Base-by-base conservation (phyloP, 2,113 vertebrate species). In the Taurulus bubalis region DNA sequence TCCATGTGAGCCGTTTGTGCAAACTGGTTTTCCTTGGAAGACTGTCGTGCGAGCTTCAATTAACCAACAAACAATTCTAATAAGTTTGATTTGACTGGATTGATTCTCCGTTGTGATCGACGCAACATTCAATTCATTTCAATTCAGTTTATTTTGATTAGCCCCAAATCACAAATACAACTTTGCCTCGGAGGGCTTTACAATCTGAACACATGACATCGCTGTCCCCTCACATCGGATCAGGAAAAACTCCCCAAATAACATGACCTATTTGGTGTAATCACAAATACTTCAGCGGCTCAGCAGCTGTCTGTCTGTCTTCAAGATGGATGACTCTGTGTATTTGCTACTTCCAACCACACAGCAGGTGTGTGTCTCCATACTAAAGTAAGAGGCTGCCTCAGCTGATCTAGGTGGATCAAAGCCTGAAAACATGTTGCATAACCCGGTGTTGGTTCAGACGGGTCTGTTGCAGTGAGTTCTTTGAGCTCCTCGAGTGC, bases 1-100 rank as follows among this genome's bases (percentile, higher is more conserved):
- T 66, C 58, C 74, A 68, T 24, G 63, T 84, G 64, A 84, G 40
- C n/a, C 75, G 28, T 55, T 67, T 56, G 55, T 0, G n/a, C 26
- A 75, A 16, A 9, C 10, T 40, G 58, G 1, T 67, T 60, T 84
- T 75, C 53, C 15, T 47, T 15, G 14, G 56, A 70, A 56, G 34
- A 72, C 3, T 12, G 1, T 10, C 49, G 2, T 7, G 30, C 58
- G 28, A 45, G 60, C 36, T 24, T 40, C 11, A 42, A 40, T 15
- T 6, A 38, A 15, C 11, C 22, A 65, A 40, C 8, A 65, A 42
- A n/a, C 11, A 49, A 20, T 32, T 47, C n/a, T 49, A 20, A 49
- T 49, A 8, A 40, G 45, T 64, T 28, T 56, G 16, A 42, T 4
- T 4, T 47, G n/a, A n/a, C n/a, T 47, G 4, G 26, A 62, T 10